Evolutionary conservation across 2,113 vertebrate species (phyloP).

Genomic region (Empidonax alnorum): DNA sequence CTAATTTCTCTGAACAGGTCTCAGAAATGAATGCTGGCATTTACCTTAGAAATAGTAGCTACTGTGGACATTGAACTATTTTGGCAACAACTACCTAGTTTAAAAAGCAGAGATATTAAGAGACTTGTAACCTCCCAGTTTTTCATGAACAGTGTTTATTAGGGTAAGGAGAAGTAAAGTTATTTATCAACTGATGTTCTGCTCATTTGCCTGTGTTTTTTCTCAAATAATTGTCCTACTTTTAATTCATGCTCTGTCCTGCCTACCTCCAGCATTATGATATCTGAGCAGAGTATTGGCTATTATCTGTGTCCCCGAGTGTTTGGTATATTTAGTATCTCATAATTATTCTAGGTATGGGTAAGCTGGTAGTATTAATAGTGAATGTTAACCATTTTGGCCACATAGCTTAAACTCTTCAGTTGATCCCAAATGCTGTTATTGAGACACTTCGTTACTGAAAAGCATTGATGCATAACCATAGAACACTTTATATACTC

Average conservation of each 20-base stretch:
- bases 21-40: neutral
- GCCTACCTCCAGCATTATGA: neutral
- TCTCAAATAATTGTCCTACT: slow-evolving; percentile 44
- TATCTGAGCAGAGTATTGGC: slow-evolving; percentile 43
- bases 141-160: neutral
- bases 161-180: neutral
- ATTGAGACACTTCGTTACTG: neutral
- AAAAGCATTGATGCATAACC: neutral
- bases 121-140: neutral
- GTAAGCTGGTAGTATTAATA: slow-evolving; percentile 39
- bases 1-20: neutral
- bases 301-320: slow-evolving; percentile 55
- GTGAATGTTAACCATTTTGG: slow-evolving; percentile 27
- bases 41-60: neutral
- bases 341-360: slow-evolving; percentile 47
- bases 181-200: neutral
- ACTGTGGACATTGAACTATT: neutral
- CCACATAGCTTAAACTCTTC: neutral
- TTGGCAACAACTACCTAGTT: neutral
- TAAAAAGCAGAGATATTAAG: neutral
- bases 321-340: slow-evolving; percentile 63
- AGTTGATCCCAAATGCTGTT: neutral
- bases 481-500: neutral
- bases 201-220: neutral
- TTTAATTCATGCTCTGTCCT: slow-evolving; percentile 14